Conservation (phyloP, 37 sponge, comb jelly and placozoan species). For the Diacarnus erythraeanus region DNA sequence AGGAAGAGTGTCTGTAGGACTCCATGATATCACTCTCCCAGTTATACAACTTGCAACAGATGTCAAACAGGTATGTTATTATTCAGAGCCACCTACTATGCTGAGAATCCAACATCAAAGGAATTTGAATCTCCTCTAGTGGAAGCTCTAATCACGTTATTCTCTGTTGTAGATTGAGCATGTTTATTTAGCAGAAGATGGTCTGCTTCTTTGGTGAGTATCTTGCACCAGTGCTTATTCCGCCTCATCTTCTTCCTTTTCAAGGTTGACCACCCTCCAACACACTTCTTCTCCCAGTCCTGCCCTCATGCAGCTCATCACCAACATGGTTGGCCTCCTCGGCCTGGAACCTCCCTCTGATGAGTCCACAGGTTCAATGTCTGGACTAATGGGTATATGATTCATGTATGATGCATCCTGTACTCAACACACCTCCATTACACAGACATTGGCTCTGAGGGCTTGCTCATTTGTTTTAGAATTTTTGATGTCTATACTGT, state of each 20-base stretch:
- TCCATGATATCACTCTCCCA: slow-evolving; percentile 73
- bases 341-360: slow-evolving; percentile 36
- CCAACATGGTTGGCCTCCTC: slow-evolving; percentile 67
- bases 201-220: slow-evolving; percentile 65
- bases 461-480: slow-evolving; percentile 50
- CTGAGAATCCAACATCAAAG: no score
- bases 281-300: slow-evolving; percentile 31
- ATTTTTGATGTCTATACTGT: slow-evolving; percentile 65
- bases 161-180: slow-evolving; percentile 64
- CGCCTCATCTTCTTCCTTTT: not conserved
- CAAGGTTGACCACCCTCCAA: slow-evolving; percentile 55
- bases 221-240: not conserved
- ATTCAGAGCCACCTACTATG: no score
- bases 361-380: slow-evolving; percentile 35
- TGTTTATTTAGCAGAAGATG: slow-evolving; percentile 76
- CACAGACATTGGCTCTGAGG: slow-evolving; percentile 51
- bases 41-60: slow-evolving; percentile 70
- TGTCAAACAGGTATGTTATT: slow-evolving; percentile 42
- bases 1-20: slow-evolving; percentile 55
- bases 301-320: slow-evolving; percentile 60
- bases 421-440: not conserved
- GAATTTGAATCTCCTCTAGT: not conserved
- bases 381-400: slow-evolving; percentile 51
- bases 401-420: slow-evolving; percentile 2
- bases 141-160: not conserved